These are phyloP conservation scores for Chloroceryle amazona DNA, from an alignment of 2,797 vertebrate genomes.

Conservation along the genomic window DNA sequence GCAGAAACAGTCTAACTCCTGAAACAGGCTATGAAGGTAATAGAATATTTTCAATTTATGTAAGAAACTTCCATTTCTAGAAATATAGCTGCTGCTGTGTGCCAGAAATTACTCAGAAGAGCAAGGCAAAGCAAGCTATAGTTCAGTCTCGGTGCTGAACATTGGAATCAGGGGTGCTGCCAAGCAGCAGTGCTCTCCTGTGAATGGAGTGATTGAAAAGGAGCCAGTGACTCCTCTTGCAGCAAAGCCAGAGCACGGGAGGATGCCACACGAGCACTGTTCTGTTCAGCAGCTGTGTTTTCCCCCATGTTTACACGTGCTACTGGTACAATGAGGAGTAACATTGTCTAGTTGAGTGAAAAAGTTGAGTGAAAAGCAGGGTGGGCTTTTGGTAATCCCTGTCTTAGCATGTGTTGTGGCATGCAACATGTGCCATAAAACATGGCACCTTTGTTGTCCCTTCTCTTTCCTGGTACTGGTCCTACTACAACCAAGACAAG, in stretches of 20 bases:
- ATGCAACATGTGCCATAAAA: neutral
- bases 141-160: neutral
- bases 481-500: too few relatives aligned
- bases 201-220: neutral
- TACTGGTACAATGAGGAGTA: neutral
- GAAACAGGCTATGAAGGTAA: neutral
- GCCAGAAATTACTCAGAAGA: neutral
- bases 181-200: neutral
- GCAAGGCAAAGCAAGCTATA: neutral
- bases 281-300: constrained; percentile 40
- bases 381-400: neutral
- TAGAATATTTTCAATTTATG: neutral
- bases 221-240: neutral
- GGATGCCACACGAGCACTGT: neutral
- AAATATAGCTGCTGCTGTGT: accelerated
- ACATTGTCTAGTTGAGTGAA: neutral
- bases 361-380: neutral
- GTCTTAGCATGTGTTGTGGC: neutral
- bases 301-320: neutral
- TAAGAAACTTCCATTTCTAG: neutral
- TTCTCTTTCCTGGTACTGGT: neutral
- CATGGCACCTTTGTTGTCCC: neutral
- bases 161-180: neutral
- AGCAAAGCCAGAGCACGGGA: neutral
- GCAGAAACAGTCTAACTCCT: neutral